phyloP scores from a whole-genome alignment of 2,888 invertebrate genomes.

The Dryadula phaetusa region DNA sequence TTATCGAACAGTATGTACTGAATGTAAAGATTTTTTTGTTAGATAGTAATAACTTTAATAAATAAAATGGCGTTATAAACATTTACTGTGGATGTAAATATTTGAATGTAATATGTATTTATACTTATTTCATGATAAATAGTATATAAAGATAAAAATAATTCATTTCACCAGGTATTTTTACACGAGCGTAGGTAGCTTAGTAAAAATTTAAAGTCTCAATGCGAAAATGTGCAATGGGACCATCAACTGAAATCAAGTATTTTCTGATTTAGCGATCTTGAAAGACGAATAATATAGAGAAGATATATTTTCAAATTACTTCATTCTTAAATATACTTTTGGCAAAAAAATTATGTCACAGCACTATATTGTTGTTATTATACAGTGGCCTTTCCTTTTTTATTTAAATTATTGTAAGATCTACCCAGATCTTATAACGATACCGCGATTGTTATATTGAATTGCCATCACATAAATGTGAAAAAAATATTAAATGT shows the following conservation, averaged over 20 bases:
- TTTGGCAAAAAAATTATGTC: slow-evolving; percentile 1
- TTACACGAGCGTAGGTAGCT: slow-evolving; percentile 35
- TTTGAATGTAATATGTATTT: slow-evolving; percentile 3
- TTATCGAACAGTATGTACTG: slow-evolving; percentile 24
- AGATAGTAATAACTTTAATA: slow-evolving; percentile 10
- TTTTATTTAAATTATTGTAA: slow-evolving; percentile 26
- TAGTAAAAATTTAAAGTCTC: slow-evolving; percentile 15
- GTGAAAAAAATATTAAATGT: slow-evolving; percentile 15
- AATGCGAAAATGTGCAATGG: slow-evolving; percentile 18
- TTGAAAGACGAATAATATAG: background rate
- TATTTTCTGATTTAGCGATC: background rate
- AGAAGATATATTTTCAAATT: slow-evolving; percentile 7
- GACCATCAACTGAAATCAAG: slow-evolving; percentile 10
- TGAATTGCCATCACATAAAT: slow-evolving; percentile 5
- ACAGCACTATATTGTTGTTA: slow-evolving; percentile 26
- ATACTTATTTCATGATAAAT: slow-evolving; percentile 28
- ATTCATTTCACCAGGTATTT: slow-evolving; percentile 33
- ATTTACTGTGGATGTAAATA: slow-evolving; percentile 18
- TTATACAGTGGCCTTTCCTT: slow-evolving; percentile 40
- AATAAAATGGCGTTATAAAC: background rate
- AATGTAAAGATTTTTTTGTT: slow-evolving; percentile 20
- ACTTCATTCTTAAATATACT: background rate
- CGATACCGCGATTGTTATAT: slow-evolving; percentile 9
- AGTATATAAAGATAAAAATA: slow-evolving; percentile 21
- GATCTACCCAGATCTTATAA: slow-evolving; percentile 13